Conservation (phyloP, 2,113 vertebrate species). For the Ploceus nigricollis region DNA sequence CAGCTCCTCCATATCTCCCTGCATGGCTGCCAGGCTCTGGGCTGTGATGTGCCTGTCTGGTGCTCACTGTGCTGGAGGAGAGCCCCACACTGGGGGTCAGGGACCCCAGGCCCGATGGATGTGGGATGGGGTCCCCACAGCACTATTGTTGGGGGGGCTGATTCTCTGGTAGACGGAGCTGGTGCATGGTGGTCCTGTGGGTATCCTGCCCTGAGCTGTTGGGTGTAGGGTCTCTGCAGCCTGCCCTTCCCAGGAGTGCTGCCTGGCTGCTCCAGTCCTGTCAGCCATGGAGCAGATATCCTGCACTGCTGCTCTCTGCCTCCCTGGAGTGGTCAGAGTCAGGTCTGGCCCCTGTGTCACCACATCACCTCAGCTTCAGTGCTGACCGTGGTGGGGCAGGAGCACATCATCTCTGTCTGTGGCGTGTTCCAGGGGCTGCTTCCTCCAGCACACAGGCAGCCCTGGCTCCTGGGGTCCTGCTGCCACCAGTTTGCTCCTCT, state of each 20-base stretch:
- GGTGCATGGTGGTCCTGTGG: accelerated
- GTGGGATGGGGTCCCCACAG: accelerated
- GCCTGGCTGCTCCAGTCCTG: background rate
- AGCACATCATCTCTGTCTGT: accelerated
- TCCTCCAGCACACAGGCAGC: accelerated
- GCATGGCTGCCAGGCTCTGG: accelerated
- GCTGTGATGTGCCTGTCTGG: background rate
- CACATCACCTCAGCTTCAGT: accelerated
- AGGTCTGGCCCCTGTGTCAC: background rate
- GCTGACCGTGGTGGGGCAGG: accelerated
- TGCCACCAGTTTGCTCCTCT: background rate
- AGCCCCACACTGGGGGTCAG: accelerated
- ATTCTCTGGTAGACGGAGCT: background rate
- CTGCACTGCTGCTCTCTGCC: accelerated
- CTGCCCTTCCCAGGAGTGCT: background rate
- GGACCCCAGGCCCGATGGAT: accelerated
- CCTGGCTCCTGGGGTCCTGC: background rate
- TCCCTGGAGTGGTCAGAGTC: background rate
- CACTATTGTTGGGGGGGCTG: accelerated
- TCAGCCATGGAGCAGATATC: background rate
- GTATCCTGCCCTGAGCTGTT: background rate
- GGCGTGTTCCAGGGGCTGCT: accelerated
- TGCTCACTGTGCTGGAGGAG: background rate
- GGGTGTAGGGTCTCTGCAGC: accelerated
- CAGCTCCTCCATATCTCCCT: accelerated